Evolutionary conservation across 2,888 invertebrate genomes (phyloP), one percentile per base, ranked within the genome.

Genomic region (Eledona agricola): DNA sequence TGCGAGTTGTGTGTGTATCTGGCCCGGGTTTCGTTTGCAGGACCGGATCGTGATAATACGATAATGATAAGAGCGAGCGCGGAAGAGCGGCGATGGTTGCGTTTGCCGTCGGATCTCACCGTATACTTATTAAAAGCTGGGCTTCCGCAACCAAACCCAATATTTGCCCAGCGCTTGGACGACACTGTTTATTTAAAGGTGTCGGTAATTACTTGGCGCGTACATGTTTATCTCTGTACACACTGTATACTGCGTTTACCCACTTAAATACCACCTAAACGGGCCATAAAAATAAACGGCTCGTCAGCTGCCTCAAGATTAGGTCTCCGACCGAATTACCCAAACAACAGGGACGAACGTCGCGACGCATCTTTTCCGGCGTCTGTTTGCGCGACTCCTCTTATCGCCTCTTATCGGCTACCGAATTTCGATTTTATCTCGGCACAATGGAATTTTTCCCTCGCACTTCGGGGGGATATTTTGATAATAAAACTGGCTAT

Each of bases 181-280:
- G 56, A 54, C 61, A 51, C 42, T 72, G 72, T 73, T 73, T 73
- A 70, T 70, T 70, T 70, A 71, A 71, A 74, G 72, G 73, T 73
- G 73, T 70, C 66, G 66, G 70, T 72, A 73, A 73, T 72, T 72
- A 70, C 66, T 70, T 67, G 65, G 66, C 66, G 66, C 66, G 67
- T 69, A 70, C 62, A 66, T 69, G 69, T 69, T 70, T 71, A 67
- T 67, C 69, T 67, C 67, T 66, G 64, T 66, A 69, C 62, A 66
- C 61, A 66, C 54, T 57, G 60, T 58, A 58, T 59, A 59, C 60
- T 55, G 57, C 62, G 62, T 65, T 67, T 65, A 59, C 63, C 60
- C 64, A 62, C 64, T 63, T 66, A 67, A 66, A 64, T 62, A 60
- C 64, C 58, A 63, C 60, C 60, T 59, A 63, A 64, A 65, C 64